Base-by-base conservation (phyloP, 2,113 vertebrate species). In the Panthera tigris region DNA sequence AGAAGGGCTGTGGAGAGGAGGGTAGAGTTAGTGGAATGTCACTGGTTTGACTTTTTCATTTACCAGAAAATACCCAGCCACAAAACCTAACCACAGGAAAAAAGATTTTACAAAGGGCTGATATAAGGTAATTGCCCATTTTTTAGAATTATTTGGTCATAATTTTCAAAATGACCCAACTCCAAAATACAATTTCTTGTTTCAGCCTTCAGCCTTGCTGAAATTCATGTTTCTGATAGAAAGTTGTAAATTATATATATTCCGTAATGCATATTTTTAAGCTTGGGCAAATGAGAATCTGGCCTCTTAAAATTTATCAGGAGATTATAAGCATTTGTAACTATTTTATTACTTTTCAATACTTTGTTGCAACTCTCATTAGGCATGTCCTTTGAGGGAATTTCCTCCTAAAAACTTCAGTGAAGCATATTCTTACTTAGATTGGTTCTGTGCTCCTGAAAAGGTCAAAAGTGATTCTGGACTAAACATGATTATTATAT, bases 161-260 rank as follows among this genome's bases (percentile, higher is more conserved):
- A 36, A 55, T 81, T 90, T 92, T 82, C 33, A 97, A 93, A 97
- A 93, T 96, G 16, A 84, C 21, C 25, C 21, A 79, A 66, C 19
- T 69, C 19, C 27, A 91, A 81, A 97, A 91, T 66, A 21, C 0
- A 94, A n/a, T 84, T 88, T 94, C 29, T 94, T 90, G 8, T 68
- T 76, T 90, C 7, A 79, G 1, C 5, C 4, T 71, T 90, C 7
- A 79, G 1, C 5, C 4, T 96, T 87, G 15, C 13, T 95, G 79
- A 92, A 85, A 61, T 7, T 68, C 33, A 63, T 80, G 13, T 93
- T 97, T 95, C 23, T 65, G 4, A 73, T 15, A 27, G 50, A 93
- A 73, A 78, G 73, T 69, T 48, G 4, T 39, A 95, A 94, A 95
- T 89, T 91, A 29, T 33, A 63, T 48, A 2, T 48, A 52, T 83